phyloP scores from a whole-genome alignment of 2,888 invertebrate species.

The Hetaerina titia region DNA sequence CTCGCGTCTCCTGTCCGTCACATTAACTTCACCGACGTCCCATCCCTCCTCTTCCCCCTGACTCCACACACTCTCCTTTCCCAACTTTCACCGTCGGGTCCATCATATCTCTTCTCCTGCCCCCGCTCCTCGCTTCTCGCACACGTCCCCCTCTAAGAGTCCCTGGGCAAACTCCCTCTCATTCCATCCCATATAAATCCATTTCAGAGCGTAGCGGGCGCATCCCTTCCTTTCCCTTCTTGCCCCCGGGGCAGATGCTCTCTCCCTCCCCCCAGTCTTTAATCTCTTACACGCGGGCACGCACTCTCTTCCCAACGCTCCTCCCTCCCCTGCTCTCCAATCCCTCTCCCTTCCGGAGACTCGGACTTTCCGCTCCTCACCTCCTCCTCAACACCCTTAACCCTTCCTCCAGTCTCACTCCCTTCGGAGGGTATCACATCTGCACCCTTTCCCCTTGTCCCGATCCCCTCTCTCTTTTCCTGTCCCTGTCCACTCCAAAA shows the following conservation, averaged over 20 bases:
- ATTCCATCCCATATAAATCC: neutral
- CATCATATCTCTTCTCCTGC: too few relatives aligned
- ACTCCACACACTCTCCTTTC: too few relatives aligned
- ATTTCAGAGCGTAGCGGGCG: neutral
- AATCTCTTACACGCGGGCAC: slow-evolving; percentile 54
- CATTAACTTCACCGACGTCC: too few relatives aligned
- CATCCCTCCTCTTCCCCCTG: too few relatives aligned
- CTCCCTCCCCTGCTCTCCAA: neutral
- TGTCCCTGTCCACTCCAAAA: neutral
- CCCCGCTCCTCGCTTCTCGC: neutral
- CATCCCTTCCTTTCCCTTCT: neutral
- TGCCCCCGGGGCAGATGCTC: slow-evolving; percentile 4
- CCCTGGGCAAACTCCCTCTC: neutral
- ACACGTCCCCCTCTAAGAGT: neutral
- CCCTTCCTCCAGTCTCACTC: neutral
- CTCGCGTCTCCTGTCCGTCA: too few relatives aligned
- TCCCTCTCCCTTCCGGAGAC: neutral
- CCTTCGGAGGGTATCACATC: neutral
- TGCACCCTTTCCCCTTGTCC: neutral
- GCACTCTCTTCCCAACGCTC: neutral
- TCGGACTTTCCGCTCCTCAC: slow-evolving; percentile 9
- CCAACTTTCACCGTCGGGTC: too few relatives aligned
- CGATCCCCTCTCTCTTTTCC: neutral
- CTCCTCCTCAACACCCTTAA: neutral
- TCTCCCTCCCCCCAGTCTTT: neutral